A percentile compares a stretch with the other conserved stretches of the same genome.
These are phyloP conservation scores for Microtus montanus DNA, from an alignment of 2,113 vertebrate genomes.

Conservation along the genomic window DNA sequence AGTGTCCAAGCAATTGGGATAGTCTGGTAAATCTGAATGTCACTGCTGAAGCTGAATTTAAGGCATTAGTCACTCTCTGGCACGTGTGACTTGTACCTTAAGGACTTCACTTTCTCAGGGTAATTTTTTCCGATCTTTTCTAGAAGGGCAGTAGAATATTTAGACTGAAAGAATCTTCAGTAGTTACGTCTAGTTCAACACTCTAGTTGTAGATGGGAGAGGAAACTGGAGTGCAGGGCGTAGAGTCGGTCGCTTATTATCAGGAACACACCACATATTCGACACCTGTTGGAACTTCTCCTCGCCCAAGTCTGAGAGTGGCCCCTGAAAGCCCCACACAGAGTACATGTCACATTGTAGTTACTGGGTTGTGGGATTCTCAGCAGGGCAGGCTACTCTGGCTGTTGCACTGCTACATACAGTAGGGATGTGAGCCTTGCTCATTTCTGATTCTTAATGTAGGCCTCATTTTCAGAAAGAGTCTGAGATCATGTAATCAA, in stretches of 20 bases:
- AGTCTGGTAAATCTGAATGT: not conserved
- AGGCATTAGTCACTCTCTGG: not conserved
- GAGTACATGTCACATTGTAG: not conserved
- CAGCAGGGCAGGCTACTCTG: no score
- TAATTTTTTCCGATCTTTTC: not conserved
- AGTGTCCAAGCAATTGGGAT: not conserved
- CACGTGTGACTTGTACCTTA: not conserved
- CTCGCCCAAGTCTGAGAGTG: not conserved
- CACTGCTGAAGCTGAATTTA: not conserved
- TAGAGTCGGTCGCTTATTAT: not conserved
- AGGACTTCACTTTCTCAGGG: not conserved
- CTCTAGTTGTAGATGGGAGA: not conserved
- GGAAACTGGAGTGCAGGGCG: not conserved
- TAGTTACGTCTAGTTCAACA: not conserved
- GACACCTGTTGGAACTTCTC: not conserved
- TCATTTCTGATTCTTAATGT: constrained; percentile 6
- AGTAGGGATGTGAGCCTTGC: not conserved
- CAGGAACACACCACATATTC: not conserved
- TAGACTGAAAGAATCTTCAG: not conserved
- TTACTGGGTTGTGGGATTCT: not conserved
- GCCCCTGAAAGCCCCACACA: not conserved
- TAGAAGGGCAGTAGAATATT: not conserved
- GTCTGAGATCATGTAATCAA: not conserved
- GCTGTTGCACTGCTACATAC: not conserved
- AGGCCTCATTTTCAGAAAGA: not conserved